Evolutionary conservation across 2,113 vertebrate species (phyloP).

Genomic region (Aleadryas rufinucha): DNA sequence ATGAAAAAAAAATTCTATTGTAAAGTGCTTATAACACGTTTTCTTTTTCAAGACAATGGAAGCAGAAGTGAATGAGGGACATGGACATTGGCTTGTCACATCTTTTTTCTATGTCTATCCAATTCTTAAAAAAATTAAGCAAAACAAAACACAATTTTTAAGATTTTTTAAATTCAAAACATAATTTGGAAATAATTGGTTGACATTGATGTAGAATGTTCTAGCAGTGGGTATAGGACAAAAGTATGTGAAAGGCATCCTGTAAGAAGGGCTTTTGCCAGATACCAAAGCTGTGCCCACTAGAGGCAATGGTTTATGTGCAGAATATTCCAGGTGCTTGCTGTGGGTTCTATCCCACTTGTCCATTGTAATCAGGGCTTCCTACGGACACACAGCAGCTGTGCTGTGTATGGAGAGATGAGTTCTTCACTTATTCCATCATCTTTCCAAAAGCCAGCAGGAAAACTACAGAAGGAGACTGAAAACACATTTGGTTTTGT

Average conservation of each 20-base stretch:
- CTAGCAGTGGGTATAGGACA: neutral
- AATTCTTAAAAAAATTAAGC: neutral
- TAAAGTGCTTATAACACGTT: neutral
- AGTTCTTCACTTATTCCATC: neutral
- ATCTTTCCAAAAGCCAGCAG: neutral
- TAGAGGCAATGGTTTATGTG: neutral
- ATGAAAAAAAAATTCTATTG: neutral
- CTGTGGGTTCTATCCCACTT: neutral
- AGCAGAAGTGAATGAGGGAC: neutral
- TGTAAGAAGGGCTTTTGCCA: neutral
- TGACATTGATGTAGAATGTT: neutral
- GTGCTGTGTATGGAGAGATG: neutral
- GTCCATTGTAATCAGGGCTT: neutral
- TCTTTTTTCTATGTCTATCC: neutral
- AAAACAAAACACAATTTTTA: neutral
- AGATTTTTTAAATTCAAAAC: neutral
- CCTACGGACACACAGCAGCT: neutral
- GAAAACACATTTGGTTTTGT: neutral
- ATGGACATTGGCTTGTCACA: neutral
- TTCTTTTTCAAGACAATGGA: neutral
- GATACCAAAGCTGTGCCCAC: neutral
- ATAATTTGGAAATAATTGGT: neutral
- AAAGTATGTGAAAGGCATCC: neutral
- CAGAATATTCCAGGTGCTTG: neutral
- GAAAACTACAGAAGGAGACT: neutral